These are phyloP conservation scores for Leptinotarsa haldemani DNA, from an alignment of 2,888 invertebrate species.

Conservation along the genomic window DNA sequence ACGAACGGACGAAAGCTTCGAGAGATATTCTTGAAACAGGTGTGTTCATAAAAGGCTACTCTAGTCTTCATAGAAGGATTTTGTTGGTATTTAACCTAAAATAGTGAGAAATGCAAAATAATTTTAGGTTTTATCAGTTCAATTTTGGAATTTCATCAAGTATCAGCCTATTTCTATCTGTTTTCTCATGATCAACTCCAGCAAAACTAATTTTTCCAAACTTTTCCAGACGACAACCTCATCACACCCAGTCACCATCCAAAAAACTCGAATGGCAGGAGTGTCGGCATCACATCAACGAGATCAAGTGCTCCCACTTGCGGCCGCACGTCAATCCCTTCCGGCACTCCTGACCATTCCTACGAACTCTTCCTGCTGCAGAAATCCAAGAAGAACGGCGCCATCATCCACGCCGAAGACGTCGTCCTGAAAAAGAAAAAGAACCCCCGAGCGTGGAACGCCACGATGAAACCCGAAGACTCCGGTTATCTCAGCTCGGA, in stretches of 20 bases:
- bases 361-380: constrained; percentile 48
- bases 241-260: constrained; percentile 65
- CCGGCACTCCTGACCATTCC: constrained; percentile 50
- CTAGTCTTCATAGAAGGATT: background rate
- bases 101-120: too few relatives aligned
- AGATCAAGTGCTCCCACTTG: constrained; percentile 28
- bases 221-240: constrained; percentile 54
- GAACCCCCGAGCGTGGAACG: constrained; percentile 51
- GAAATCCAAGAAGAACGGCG: constrained; percentile 49
- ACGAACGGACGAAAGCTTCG: constrained; percentile 73
- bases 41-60: constrained; percentile 31
- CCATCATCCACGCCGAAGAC: constrained; percentile 50
- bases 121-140: too few relatives aligned
- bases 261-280: constrained; percentile 79
- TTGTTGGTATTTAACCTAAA: too few relatives aligned
- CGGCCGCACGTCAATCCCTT: constrained; percentile 12
- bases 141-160: too few relatives aligned
- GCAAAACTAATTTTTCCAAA: background rate
- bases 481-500: constrained; percentile 89
- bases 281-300: constrained; percentile 63
- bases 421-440: constrained; percentile 57
- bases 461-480: constrained; percentile 69
- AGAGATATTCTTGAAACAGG: constrained; percentile 65
- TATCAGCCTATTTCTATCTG: too few relatives aligned
- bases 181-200: background rate